These are phyloP conservation scores for Eolophus roseicapilla DNA, from an alignment of 2,113 vertebrate species.

Conservation along the genomic window DNA sequence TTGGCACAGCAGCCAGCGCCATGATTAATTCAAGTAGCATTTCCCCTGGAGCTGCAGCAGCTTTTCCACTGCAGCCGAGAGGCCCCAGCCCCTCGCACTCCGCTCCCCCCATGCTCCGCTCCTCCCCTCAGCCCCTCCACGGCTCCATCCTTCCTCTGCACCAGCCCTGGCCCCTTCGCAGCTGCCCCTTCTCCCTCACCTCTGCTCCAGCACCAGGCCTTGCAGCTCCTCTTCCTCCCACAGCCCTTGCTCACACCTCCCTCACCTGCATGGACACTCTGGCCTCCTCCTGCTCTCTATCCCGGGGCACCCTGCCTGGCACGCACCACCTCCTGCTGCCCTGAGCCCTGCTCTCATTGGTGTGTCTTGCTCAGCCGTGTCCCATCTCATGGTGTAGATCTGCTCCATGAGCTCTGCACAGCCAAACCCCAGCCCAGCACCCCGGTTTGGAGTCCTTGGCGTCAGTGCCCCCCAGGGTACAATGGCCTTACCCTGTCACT, in stretches of 20 bases:
- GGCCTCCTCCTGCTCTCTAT: background rate
- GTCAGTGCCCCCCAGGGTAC: background rate
- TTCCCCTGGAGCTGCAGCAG: conserved; percentile 70
- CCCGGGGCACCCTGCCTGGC: background rate
- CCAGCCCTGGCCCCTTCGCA: background rate
- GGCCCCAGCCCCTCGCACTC: conserved; percentile 59
- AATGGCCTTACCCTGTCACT: background rate
- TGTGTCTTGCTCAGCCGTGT: background rate
- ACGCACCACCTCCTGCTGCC: background rate
- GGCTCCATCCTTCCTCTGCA: background rate
- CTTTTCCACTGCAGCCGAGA: conserved; percentile 69
- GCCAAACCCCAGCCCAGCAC: background rate
- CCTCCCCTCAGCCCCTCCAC: conserved; percentile 29
- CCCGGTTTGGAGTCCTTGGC: background rate
- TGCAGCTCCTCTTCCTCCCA: background rate
- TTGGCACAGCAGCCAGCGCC: conserved; percentile 71
- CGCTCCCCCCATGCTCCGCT: conserved; percentile 21
- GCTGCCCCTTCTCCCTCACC: conserved; percentile 12
- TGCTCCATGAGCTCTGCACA: background rate
- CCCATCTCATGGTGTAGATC: background rate
- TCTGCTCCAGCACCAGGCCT: background rate
- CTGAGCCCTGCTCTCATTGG: background rate
- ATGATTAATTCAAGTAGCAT: conserved; percentile 73
- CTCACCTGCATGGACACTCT: background rate
- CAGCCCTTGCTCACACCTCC: background rate